Conservation (phyloP, 2,888 invertebrate species). For the Phorcus lineatus region DNA sequence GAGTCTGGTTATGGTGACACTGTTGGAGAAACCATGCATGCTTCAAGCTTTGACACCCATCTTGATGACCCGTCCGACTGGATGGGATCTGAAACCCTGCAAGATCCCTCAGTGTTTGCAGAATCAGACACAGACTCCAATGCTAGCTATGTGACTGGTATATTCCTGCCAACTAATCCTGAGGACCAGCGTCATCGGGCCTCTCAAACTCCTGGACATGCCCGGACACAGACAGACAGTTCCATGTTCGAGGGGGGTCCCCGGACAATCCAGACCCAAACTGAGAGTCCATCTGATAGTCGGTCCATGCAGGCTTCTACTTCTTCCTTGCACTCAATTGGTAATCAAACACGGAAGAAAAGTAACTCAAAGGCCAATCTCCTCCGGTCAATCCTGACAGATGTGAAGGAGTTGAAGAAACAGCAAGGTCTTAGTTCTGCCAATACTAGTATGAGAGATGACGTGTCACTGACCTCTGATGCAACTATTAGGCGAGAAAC, state of each 20-base stretch:
- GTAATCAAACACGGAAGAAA: constrained; percentile 60
- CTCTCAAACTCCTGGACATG: constrained; percentile 66
- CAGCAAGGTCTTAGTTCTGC: constrained; percentile 59
- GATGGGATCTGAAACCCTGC: constrained; percentile 57
- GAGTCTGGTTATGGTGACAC: constrained; percentile 72
- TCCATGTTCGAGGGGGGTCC: constrained; percentile 32
- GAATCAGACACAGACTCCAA: constrained; percentile 65
- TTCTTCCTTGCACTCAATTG: constrained; percentile 62
- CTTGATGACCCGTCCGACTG: constrained; percentile 56
- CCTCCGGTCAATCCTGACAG: constrained; percentile 60
- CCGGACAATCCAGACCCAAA: constrained; percentile 57
- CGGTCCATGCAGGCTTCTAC: constrained; percentile 51
- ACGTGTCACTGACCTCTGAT: constrained; percentile 55
- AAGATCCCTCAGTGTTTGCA: constrained; percentile 56
- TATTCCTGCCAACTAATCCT: constrained; percentile 59
- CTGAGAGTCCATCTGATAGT: constrained; percentile 40
- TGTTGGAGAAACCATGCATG: constrained; percentile 67
- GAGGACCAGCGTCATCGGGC: constrained; percentile 58
- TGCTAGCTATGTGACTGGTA: constrained; percentile 58
- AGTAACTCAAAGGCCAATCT: constrained; percentile 60
- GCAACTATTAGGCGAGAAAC: constrained; percentile 58
- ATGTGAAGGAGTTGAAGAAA: constrained; percentile 66
- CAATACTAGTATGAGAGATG: constrained; percentile 49
- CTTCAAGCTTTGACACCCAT: constrained; percentile 68
- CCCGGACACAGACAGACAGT: constrained; percentile 60